Evolutionary conservation across 1,140 invertebrate species (phyloP).

Genomic region (Manduca sexta): DNA sequence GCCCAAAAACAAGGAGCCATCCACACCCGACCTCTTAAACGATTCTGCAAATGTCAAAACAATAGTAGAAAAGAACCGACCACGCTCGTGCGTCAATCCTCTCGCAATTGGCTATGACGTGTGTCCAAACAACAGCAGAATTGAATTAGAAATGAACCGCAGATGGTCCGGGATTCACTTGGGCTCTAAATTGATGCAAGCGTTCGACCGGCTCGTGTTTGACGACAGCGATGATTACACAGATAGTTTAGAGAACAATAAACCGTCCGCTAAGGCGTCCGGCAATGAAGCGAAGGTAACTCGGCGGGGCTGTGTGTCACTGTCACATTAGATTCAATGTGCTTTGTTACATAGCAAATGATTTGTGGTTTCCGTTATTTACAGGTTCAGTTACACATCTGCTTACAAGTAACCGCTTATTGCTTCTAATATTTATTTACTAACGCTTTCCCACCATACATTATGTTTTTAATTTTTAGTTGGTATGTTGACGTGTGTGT

Average conservation of each 20-base stretch:
- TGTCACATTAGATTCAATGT: slow-evolving; percentile 27
- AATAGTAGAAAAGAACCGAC: slow-evolving; percentile 74
- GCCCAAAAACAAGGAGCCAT: slow-evolving; percentile 63
- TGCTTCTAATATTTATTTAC: slow-evolving; percentile 13
- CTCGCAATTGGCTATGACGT: slow-evolving; percentile 63
- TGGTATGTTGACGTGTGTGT: slow-evolving; percentile 8
- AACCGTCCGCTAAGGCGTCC: slow-evolving; percentile 45
- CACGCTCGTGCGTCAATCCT: slow-evolving; percentile 79
- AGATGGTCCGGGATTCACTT: slow-evolving; percentile 83
- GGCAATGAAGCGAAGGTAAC: slow-evolving; percentile 61
- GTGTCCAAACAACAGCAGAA: slow-evolving; percentile 70
- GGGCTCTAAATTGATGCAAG: slow-evolving; percentile 80
- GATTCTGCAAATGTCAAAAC: slow-evolving; percentile 72
- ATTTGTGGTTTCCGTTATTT: slow-evolving; percentile 19
- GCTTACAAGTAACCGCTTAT: slow-evolving; percentile 13
- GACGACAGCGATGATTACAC: slow-evolving; percentile 84
- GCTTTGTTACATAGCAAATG: slow-evolving; percentile 36
- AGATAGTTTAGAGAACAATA: slow-evolving; percentile 80
- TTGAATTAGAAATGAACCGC: slow-evolving; percentile 77
- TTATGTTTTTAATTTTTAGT: slow-evolving; percentile 18
- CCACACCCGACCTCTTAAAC: slow-evolving; percentile 72
- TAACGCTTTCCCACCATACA: background rate
- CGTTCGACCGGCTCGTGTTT: slow-evolving; percentile 79
- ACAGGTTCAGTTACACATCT: slow-evolving; percentile 12
- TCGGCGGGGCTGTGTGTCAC: slow-evolving; percentile 36